A percentile compares a stretch with the other conserved stretches of the same genome.
phyloP scores from a whole-genome alignment of 2,797 vertebrate species.

The Trachurus trachurus region DNA sequence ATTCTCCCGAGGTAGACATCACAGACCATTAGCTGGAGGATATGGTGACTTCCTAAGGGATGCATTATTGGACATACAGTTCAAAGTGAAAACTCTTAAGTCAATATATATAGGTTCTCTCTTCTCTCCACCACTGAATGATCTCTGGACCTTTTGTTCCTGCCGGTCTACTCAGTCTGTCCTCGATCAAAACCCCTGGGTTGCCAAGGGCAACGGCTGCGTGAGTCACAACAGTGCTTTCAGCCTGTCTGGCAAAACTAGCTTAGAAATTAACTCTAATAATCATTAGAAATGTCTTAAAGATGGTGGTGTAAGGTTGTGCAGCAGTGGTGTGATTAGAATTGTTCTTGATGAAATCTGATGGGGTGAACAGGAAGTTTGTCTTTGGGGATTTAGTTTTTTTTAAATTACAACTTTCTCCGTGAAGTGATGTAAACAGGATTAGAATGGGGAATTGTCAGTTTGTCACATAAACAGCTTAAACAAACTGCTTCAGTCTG shows the following conservation, averaged over 20 bases:
- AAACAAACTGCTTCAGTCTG: conserved; percentile 55
- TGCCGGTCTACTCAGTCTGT: conserved; percentile 1
- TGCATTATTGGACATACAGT: neutral
- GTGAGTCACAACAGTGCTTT: conserved; percentile 31
- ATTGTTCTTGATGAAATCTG: conserved; percentile 48
- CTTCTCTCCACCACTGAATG: neutral
- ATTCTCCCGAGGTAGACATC: neutral
- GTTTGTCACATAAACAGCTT: conserved; percentile 66
- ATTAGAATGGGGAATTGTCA: conserved; percentile 60
- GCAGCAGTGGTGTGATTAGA: conserved; percentile 28
- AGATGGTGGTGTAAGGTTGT: conserved; percentile 35
- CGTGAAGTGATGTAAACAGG: conserved; percentile 52
- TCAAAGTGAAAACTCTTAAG: neutral
- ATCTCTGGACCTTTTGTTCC: conserved; percentile 13
- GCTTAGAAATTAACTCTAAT: conserved; percentile 4
- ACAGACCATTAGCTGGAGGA: neutral
- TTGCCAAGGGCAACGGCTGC: conserved; percentile 26
- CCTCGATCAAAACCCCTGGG: neutral
- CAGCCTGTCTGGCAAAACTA: conserved; percentile 28
- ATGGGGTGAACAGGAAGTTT: conserved; percentile 48
- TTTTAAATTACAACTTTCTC: conserved; percentile 23
- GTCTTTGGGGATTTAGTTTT: neutral
- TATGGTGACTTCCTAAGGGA: neutral
- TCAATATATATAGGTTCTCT: conserved; percentile 21
- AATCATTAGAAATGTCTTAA: conserved; percentile 30